Conservation (phyloP, 92 coral and sea anemone genomes). For the Porites divaricata region DNA sequence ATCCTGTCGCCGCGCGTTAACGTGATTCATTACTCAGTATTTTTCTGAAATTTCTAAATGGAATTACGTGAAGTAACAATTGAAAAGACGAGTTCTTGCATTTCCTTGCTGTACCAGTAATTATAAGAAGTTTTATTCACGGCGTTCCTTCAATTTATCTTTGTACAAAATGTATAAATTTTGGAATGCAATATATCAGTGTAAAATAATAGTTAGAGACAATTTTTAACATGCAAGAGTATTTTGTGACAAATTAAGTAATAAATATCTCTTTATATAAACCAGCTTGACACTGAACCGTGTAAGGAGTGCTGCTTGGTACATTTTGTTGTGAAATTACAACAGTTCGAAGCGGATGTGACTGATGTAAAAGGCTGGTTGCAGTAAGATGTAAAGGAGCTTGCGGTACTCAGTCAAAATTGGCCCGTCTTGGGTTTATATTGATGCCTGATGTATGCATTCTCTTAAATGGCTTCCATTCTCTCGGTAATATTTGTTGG, state of each 20-base stretch:
- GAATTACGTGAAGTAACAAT: neutral
- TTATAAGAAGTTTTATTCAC: neutral
- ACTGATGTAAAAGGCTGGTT: neutral
- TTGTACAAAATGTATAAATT: conserved; percentile 45
- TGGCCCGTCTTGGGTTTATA: too few species aligned
- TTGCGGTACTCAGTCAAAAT: too few species aligned
- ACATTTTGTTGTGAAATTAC: neutral
- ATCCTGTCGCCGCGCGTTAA: neutral
- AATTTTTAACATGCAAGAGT: conserved; percentile 32
- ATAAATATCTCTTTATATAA: conserved; percentile 30
- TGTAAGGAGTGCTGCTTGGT: too few species aligned
- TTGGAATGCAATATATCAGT: conserved; percentile 13
- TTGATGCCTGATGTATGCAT: too few species aligned
- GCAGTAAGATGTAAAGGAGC: too few species aligned
- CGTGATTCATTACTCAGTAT: neutral
- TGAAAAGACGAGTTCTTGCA: neutral
- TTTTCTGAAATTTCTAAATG: neutral
- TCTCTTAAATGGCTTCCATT: too few species aligned
- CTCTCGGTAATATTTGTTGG: too few species aligned
- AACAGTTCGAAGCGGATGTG: neutral
- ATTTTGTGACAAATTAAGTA: conserved; percentile 29
- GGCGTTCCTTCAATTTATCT: conserved; percentile 31
- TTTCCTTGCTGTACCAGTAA: neutral
- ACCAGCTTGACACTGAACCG: neutral
- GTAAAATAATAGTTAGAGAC: conserved; percentile 44